Evolutionary conservation across 2,888 invertebrate species (phyloP), one percentile per base, ranked within the genome.

Genomic region (Mechanitis messenoides): DNA sequence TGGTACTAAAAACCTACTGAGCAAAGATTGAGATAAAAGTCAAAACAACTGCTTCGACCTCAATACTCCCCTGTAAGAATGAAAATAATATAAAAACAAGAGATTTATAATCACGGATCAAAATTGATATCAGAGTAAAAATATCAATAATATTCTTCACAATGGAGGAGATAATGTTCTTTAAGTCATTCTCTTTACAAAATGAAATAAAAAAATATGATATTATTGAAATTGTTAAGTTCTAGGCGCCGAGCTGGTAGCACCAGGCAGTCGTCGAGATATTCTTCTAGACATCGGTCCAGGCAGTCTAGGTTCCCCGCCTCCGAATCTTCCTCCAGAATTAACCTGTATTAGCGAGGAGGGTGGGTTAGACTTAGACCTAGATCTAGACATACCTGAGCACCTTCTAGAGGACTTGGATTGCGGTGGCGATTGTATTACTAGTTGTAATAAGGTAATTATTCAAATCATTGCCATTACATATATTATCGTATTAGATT

Each of bases 311-410:
- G 85, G 91, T 70, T 83, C 87, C 68, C 81, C 91, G 69, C 80
- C 92, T 70, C 77, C 90, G 75, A 85, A 87, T 87, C 71, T 87
- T 80, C 94, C 80, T 63, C 93, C 94, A 1, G 95, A 95, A 81
- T 90, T 96, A 68, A 95, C 95, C 12, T 95, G 95, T 83, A 95
- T 95, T 79, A 95, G 95, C 56, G 96, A 96, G 81, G 96, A 96
- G 77, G 95, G 95, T 35, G 94, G 95, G 58, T 93, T 95, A 0
- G 95, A 95, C 74, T 93, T 95, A 90, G 95, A 95, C 81, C 90
- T 95, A 55, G 95, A 95, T 31, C 75, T 90, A 62, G 89, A 89
- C 58, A 85, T 90, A 73, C 90, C 90, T 0, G 95, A 95, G 74
- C 94, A 95, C 78, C 83, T 95, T 61, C 89, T 95, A 42, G 95